These are phyloP conservation scores for Oceanites oceanicus DNA, from an alignment of 2,113 vertebrate genomes.

Conservation along the genomic window DNA sequence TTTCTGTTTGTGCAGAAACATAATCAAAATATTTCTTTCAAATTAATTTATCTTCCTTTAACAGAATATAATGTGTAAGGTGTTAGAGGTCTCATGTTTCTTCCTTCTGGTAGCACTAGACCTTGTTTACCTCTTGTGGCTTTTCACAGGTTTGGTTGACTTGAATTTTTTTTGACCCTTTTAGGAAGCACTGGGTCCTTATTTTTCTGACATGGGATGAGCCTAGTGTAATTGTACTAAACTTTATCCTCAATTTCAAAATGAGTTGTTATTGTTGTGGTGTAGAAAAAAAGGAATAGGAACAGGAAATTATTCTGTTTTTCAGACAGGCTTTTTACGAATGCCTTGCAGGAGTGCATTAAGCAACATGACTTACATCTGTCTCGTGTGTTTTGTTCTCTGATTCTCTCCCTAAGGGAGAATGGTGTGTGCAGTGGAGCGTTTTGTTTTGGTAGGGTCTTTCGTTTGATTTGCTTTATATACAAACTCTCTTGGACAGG, in stretches of 20 bases:
- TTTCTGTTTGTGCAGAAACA: neutral
- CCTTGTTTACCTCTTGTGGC: neutral
- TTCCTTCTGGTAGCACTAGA: neutral
- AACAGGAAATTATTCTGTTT: neutral
- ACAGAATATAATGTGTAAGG: neutral
- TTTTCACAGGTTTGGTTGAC: neutral
- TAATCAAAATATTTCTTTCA: neutral
- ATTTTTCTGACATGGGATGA: neutral
- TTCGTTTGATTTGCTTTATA: neutral
- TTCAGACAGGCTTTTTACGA: neutral
- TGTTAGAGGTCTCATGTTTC: neutral
- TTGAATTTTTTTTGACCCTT: neutral
- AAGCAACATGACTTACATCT: slow-evolving; percentile 1
- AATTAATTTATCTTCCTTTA: neutral
- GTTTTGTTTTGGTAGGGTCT: neutral
- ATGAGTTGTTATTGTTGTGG: neutral
- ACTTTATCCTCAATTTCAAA: neutral
- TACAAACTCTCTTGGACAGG: neutral
- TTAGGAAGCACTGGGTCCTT: neutral
- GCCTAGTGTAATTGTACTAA: neutral
- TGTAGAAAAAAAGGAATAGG: neutral
- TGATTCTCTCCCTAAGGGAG: neutral
- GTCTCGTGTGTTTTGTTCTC: neutral
- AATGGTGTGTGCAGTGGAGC: neutral
- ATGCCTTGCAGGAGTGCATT: neutral